Percentiles rank a stretch among this genome's conserved stretches.
phyloP scores from a whole-genome alignment of 1,140 invertebrate species.

The Bombus haemorrhoidalis region DNA sequence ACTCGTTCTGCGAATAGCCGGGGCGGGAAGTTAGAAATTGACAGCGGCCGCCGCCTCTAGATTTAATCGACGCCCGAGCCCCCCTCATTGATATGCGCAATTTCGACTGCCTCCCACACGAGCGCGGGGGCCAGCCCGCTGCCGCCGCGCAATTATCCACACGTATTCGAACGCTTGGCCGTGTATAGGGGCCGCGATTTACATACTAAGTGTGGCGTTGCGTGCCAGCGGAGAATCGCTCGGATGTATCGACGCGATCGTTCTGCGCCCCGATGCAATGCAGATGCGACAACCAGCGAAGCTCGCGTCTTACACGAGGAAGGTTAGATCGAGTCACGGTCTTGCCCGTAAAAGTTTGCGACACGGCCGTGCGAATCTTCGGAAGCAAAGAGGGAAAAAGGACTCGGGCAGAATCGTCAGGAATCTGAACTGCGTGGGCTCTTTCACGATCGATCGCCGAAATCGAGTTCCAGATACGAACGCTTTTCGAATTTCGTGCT shows the following conservation, averaged over 20 bases:
- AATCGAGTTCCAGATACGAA: background rate
- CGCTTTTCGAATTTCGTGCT: background rate
- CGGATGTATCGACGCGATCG: constrained; percentile 63
- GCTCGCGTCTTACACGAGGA: background rate
- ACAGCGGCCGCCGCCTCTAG: constrained; percentile 52
- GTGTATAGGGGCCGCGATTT: constrained; percentile 47
- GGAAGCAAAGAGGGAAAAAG: background rate
- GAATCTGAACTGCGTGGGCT: constrained; percentile 42
- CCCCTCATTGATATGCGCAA: constrained; percentile 68
- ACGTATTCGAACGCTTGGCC: constrained; percentile 2
- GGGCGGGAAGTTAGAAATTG: constrained; percentile 54
- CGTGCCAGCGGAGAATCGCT: constrained; percentile 62
- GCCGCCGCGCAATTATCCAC: constrained; percentile 64
- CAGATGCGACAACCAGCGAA: constrained; percentile 52
- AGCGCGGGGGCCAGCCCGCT: constrained; percentile 29
- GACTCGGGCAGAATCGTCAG: background rate
- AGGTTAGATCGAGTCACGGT: constrained; percentile 40
- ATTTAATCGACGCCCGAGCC: constrained; percentile 57
- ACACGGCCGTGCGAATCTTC: constrained; percentile 38
- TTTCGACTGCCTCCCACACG: constrained; percentile 65
- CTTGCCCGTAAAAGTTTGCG: constrained; percentile 46
- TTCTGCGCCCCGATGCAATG: constrained; percentile 45
- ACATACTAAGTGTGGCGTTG: constrained; percentile 69
- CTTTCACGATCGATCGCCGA: background rate
- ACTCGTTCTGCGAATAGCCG: constrained; percentile 40